phyloP scores from a whole-genome alignment of 2,113 vertebrate genomes.

The Machaerirhynchus nigripectus region DNA sequence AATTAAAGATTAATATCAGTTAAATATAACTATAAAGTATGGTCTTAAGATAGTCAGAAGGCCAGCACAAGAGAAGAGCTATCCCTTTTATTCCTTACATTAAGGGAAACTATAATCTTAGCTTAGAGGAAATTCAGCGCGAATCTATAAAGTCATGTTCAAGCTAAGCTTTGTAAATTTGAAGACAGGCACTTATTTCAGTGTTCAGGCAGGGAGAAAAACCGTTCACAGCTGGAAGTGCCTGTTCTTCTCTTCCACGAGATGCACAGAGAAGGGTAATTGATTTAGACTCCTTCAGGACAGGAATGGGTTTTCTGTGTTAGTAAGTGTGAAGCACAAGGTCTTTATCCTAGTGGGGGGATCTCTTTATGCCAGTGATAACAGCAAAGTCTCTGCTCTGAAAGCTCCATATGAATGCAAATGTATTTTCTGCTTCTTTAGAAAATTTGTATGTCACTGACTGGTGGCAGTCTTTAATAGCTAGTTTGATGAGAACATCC shows the following conservation, averaged over 20 bases:
- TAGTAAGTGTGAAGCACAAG: background rate
- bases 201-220: conserved; percentile 38
- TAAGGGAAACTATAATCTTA: background rate
- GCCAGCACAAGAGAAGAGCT: background rate
- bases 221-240: conserved; percentile 45
- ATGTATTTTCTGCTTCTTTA: background rate
- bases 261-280: conserved; percentile 16
- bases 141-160: conserved; percentile 1
- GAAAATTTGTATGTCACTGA: background rate
- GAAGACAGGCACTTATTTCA: conserved; percentile 1
- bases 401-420: background rate
- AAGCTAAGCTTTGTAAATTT: conserved; percentile 48
- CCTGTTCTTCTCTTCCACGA: background rate
- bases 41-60: background rate
- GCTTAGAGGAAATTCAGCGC: background rate
- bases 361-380: background rate
- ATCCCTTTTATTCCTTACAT: background rate
- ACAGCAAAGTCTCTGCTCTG: background rate
- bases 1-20: background rate
- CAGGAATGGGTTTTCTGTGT: conserved; percentile 7
- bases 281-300: conserved; percentile 28
- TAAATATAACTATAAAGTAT: background rate
- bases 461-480: background rate
- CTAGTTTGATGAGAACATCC: background rate
- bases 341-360: background rate